These are phyloP conservation scores for Chloroceryle aenea DNA, from an alignment of 2,113 vertebrate species.

Conservation along the genomic window DNA sequence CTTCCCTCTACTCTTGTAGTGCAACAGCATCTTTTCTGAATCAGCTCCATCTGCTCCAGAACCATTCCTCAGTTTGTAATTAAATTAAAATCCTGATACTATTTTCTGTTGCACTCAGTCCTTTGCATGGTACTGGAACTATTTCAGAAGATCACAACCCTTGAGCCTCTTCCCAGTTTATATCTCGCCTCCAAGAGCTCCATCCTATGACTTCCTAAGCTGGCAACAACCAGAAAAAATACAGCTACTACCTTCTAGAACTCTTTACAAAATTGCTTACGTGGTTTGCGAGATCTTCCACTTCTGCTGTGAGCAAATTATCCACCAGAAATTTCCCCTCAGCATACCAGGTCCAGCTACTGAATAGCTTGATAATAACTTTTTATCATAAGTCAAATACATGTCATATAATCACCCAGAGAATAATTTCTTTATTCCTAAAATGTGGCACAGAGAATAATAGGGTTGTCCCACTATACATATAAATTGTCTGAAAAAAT, in stretches of 20 bases:
- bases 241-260: background rate
- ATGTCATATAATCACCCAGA: background rate
- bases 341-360: rapidly evolving
- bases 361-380: background rate
- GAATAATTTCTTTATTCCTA: background rate
- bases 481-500: background rate
- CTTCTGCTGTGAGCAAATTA: background rate
- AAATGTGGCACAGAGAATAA: background rate
- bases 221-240: background rate
- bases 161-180: background rate
- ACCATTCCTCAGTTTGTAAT: background rate
- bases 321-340: background rate
- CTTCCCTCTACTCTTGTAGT: background rate
- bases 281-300: background rate
- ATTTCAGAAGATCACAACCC: background rate
- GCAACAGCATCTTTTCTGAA: background rate
- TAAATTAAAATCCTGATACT: background rate
- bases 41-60: background rate
- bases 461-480: background rate
- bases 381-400: background rate
- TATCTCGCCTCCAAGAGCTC: background rate
- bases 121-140: background rate
- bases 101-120: background rate
- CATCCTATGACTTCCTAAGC: background rate
- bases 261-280: background rate